These are phyloP conservation scores for Ptychadena robeensis DNA, from an alignment of 2,797 vertebrate species.

Conservation along the genomic window DNA sequence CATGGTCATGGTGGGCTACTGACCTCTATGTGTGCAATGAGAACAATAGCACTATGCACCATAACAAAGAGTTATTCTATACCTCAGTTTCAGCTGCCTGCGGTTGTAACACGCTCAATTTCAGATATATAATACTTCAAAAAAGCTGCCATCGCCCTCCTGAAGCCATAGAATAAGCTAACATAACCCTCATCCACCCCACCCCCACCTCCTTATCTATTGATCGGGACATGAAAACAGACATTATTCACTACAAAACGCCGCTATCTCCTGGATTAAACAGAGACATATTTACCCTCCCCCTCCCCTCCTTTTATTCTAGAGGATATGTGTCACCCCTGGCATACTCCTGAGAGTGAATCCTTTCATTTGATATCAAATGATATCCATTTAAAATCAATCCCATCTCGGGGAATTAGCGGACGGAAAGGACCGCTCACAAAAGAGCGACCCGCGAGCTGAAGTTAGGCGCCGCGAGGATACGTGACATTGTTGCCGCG, in stretches of 20 bases:
- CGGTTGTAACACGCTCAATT: not conserved
- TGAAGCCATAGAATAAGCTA: not conserved
- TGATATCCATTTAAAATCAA: slow-evolving; percentile 57
- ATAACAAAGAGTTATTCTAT: too few species aligned
- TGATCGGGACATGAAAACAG: not conserved
- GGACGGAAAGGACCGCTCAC: slow-evolving; percentile 27
- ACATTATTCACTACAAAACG: slow-evolving; percentile 32
- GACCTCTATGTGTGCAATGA: too few species aligned
- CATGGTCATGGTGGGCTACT: too few species aligned
- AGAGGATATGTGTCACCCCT: slow-evolving; percentile 50
- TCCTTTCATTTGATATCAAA: slow-evolving; percentile 56
- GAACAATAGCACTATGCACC: too few species aligned
- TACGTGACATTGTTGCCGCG: slow-evolving; percentile 48
- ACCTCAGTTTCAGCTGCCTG: not conserved
- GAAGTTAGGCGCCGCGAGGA: slow-evolving; percentile 32
- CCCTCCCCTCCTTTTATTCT: not conserved
- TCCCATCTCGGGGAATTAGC: slow-evolving; percentile 44
- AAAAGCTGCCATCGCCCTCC: not conserved
- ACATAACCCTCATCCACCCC: slow-evolving; percentile 1
- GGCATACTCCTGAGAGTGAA: slow-evolving; percentile 41
- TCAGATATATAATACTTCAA: not conserved
- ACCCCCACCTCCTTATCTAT: not conserved
- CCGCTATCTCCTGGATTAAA: slow-evolving; percentile 23
- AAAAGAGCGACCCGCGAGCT: slow-evolving; percentile 32
- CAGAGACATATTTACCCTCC: not conserved